Evolutionary conservation across 1,140 invertebrate genomes (phyloP).

Genomic region (Hyphantria cunea): DNA sequence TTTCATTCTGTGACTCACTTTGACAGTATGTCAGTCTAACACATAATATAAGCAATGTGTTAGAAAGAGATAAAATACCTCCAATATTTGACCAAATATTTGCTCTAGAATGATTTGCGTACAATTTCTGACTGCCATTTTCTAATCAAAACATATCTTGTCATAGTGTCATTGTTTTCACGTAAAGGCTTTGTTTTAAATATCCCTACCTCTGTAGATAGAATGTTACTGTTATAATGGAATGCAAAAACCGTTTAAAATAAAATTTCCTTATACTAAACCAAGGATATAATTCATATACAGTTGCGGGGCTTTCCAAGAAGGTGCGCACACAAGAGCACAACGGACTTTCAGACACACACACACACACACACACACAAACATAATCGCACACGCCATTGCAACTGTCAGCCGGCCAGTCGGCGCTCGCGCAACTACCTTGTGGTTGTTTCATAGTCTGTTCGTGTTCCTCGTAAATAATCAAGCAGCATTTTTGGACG

Average conservation of each 20-base stretch:
- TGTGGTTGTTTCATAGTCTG: neutral
- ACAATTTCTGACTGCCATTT: too few relatives aligned
- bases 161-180: too few relatives aligned
- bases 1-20: neutral
- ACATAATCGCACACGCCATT: neutral
- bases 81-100: neutral
- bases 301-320: constrained; percentile 37
- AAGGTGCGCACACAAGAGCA: constrained; percentile 22
- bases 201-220: too few relatives aligned
- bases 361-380: constrained; percentile 33
- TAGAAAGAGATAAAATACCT: neutral
- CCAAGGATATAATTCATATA: constrained; percentile 11
- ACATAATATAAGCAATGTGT: neutral
- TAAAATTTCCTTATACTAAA: constrained; percentile 25
- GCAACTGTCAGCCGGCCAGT: constrained; percentile 5
- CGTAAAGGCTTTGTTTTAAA: too few relatives aligned
- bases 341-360: constrained; percentile 6
- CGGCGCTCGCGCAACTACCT: constrained; percentile 9
- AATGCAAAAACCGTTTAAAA: constrained; percentile 1
- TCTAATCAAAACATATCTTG: too few relatives aligned
- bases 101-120: too few relatives aligned
- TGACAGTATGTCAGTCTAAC: neutral
- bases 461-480: constrained; percentile 6
- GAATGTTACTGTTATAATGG: neutral
- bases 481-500: neutral